Evolutionary conservation across 2,797 vertebrate genomes (phyloP), one percentile per base, ranked within the genome.

Genomic region (Heliangelus exortis): DNA sequence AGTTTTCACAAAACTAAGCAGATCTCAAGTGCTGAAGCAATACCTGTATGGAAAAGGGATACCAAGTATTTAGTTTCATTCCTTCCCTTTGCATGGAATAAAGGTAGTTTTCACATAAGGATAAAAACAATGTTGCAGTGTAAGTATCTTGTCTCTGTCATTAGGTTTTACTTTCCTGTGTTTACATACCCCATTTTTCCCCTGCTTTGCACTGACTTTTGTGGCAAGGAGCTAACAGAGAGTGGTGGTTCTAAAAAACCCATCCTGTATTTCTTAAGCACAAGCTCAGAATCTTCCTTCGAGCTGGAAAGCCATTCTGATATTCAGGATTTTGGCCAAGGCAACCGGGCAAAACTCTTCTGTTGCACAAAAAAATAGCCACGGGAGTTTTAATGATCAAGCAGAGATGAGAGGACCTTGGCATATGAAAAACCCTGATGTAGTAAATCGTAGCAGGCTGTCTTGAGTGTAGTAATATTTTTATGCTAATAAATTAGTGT

Each of bases 401-500:
- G 93, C 36, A 67, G 91, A 93, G 89, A 93, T 91, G 95, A 90
- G 89, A 96, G 89, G 87, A 87, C 92, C 71, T 93, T 97, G 93
- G 87, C 92, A 77, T 90, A 54, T 74, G 85, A 93, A 89, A 96
- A 87, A 48, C 71, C 54, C 79, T 90, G 68, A 43, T 92, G 87
- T 20, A 93, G 89, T 97, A 96, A 95, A 96, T 97, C 92, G 95
- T 92, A 94, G 80, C 54, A 82, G 92, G 47, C 93, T 95, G 89
- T 93, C 94, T 82, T 84, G 87, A 93, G 84, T 68, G 61, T 65
- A 89, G 91, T 87, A 95, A 95, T 93, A 94, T 94, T 97, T 96
- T 92, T 82, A 73, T 95, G 91, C 79, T 95, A 96, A 96, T 93
- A 95, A 95, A 95, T 96, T 96, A 96, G 63, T 95, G 96, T 92